Conservation (phyloP, 2,113 vertebrate species). For the Microtus pennsylvanicus region DNA sequence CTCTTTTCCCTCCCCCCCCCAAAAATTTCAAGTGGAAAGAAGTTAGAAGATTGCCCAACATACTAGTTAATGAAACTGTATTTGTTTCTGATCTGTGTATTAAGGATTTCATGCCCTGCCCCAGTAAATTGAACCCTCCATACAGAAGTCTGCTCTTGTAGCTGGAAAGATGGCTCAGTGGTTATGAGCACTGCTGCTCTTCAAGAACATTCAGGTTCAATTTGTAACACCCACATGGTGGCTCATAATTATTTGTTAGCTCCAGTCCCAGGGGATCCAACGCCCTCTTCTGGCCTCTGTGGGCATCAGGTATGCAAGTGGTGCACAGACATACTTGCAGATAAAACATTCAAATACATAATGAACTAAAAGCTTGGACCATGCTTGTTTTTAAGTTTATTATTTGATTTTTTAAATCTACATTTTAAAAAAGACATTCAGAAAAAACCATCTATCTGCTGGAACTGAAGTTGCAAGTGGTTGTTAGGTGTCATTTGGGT, state of each 20-base stretch:
- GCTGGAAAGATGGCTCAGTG: not conserved
- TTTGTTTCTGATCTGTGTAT: conserved; percentile 32
- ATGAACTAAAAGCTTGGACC: not conserved
- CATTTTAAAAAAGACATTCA: not conserved
- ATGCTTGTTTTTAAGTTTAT: not conserved
- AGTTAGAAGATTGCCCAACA: conserved; percentile 1
- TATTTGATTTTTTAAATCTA: not conserved
- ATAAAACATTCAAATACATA: not conserved
- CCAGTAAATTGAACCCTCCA: not conserved
- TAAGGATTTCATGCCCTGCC: not conserved
- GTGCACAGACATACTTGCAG: not conserved
- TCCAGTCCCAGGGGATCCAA: not conserved
- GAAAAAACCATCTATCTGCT: not conserved
- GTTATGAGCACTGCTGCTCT: not conserved
- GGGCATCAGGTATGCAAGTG: not conserved
- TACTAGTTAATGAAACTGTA: not conserved
- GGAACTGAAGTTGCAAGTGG: not conserved
- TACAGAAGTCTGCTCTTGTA: not conserved
- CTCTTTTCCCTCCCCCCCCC: no score
- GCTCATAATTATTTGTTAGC: not conserved
- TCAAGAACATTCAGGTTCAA: not conserved
- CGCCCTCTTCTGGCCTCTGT: not conserved
- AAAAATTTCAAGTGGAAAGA: conserved; percentile 28
- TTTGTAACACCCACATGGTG: not conserved
- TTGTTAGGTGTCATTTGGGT: not conserved